phyloP scores from a whole-genome alignment of 2,888 invertebrate genomes.

The Norana najaformis region DNA sequence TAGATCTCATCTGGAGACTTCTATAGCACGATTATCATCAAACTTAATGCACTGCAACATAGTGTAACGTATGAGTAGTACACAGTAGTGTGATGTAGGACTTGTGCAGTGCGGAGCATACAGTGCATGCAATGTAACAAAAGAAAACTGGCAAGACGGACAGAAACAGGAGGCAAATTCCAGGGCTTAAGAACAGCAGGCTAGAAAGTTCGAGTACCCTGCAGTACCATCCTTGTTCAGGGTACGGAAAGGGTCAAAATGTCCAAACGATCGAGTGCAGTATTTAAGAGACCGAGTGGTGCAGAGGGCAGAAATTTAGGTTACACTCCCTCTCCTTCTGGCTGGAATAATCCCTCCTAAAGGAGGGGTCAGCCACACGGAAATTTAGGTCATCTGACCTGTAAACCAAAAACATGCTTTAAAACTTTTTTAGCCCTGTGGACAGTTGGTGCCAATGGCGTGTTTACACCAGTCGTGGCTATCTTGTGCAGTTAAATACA shows the following conservation, averaged over 20 bases:
- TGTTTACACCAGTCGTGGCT: not conserved
- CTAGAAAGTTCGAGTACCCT: not conserved
- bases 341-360: too few relatives aligned
- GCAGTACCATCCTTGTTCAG: not conserved
- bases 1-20: too few relatives aligned
- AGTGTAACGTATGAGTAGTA: too few relatives aligned
- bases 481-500: not conserved
- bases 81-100: too few relatives aligned
- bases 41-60: not conserved
- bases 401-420: not conserved
- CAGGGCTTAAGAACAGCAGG: not conserved
- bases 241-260: not conserved
- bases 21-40: too few relatives aligned
- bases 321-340: too few relatives aligned
- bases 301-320: too few relatives aligned
- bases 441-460: not conserved
- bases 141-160: not conserved
- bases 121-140: too few relatives aligned
- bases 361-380: too few relatives aligned
- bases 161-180: not conserved
- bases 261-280: not conserved
- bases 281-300: not conserved
- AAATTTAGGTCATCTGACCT: not conserved
- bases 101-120: too few relatives aligned
- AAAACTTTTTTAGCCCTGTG: too few relatives aligned